Conservation (phyloP, 1,140 invertebrate genomes). For the Limonius californicus region DNA sequence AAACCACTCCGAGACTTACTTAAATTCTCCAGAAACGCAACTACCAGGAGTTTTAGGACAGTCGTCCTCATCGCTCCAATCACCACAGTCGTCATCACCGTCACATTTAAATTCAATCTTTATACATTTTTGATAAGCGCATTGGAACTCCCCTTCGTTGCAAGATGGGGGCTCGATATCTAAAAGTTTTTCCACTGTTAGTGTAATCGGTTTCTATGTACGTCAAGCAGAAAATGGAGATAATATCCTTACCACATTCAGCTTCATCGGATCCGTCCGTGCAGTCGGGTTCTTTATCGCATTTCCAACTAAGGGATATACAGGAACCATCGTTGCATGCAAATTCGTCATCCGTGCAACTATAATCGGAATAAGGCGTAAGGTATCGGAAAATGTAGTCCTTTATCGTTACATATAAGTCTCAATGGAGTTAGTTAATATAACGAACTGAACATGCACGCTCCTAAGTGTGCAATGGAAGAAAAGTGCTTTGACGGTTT, state of each 20-base stretch:
- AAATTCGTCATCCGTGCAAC: constrained; percentile 57
- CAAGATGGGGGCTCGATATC: constrained; percentile 56
- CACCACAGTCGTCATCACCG: constrained; percentile 85
- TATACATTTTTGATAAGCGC: constrained; percentile 63
- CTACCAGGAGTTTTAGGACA: constrained; percentile 56
- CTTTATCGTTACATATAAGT: too few relatives aligned
- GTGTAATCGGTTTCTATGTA: neutral
- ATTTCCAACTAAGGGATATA: constrained; percentile 59
- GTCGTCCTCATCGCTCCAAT: constrained; percentile 76
- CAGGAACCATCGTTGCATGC: constrained; percentile 59
- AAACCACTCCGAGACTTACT: constrained; percentile 51
- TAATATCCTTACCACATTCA: constrained; percentile 51
- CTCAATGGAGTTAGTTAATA: too few relatives aligned
- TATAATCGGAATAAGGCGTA: neutral
- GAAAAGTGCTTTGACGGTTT: too few relatives aligned
- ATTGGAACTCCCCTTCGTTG: constrained; percentile 68
- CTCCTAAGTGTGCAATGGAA: too few relatives aligned
- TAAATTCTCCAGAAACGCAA: constrained; percentile 59
- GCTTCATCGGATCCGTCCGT: constrained; percentile 58
- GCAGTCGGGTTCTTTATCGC: constrained; percentile 59
- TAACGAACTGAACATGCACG: too few relatives aligned
- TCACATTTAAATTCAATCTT: constrained; percentile 76
- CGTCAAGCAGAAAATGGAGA: neutral
- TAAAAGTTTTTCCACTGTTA: constrained; percentile 30
- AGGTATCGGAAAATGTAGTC: too few relatives aligned